Base-by-base conservation (phyloP, 1,140 invertebrate species). In the Dermatophagoides farinae region DNA sequence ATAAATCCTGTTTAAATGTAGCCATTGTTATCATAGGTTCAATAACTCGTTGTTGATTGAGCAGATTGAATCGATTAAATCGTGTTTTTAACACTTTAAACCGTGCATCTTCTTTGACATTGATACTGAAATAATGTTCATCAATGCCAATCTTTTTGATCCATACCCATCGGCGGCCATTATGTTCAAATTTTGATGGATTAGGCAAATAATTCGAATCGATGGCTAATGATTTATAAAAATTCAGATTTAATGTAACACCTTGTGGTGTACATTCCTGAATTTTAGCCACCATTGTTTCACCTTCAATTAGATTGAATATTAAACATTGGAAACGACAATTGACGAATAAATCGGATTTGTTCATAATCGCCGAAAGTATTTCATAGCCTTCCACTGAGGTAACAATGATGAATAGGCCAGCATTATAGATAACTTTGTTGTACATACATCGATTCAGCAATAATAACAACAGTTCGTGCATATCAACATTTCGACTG, bases 311-410 rank as follows among this genome's bases (percentile, higher is more conserved):
- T 31, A 44, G 5, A 11, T 14, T n/a, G 14, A 55, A 55, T 11
- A 55, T 31, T 6, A 55, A 2, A 55, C 53, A 55, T 39, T 44
- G 53, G 14, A 55, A 55, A 23, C 38, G n/a, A 20, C 14, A 14
- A 20, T 55, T 39, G 11, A 44, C 53, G 23, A 55, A 55, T n/a
- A 55, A 25, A 44, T 55, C 53, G 5, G 53, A 55, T 55, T 55
- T 55, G 31, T 55, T 55, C 53, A 55, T 55, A 4, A 55, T 55
- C 5, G 31, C 12, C 23, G 53, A 14, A n/a, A 55, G 23, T 25
- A 55, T 23, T 55, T 55, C 53, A 18, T 25, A n/a, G 6, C n/a
- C 12, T 20, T 55, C 25, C 4, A 55, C 16, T 11, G 14, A 18
- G 1, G 53, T 55, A 5, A 55, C 38, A 23, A 55, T 39, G 14